Evolutionary conservation across 2,888 invertebrate species (phyloP), one percentile per base, ranked within the genome.

Genomic region (Phyllotreta striolata): DNA sequence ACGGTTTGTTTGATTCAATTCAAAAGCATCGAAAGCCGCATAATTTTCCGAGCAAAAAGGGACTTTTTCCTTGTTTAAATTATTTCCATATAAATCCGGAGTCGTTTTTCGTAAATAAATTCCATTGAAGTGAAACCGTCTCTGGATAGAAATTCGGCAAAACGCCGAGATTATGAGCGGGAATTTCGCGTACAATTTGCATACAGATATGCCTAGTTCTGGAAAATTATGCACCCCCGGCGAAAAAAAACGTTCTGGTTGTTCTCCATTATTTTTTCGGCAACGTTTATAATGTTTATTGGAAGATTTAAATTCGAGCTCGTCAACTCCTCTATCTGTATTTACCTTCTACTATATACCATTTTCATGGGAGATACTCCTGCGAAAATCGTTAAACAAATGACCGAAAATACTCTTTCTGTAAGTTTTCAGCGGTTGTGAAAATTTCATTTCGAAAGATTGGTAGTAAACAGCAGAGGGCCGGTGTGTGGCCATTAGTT

Each of bases 201-300:
- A 56, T 56, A 56, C 46, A 56, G 56, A 56, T 56, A 56, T 56
- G 44, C 56, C 56, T 56, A 37, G 44, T 56, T 56, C 44, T 56
- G 37, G 37, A 56, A 56, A 56, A 56, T 56, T 56, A 56, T 56
- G 44, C 44, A 56, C 56, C 56, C 56, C 34, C 10, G 1, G 44
- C 13, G 9, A 35, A 44, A 55, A 44, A 55, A 56, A 56, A 56
- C 44, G 46, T 37, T 37, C 44, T 56, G 41, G 12, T 56, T 35
- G 35, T 7, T 56, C 37, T 56, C 56, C 56, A 34, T 56, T 56
- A 44, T 56, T 56, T 56, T 52, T 56, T 44, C 9, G 37, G 44
- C 41, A 44, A 37, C 56, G 10, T 56, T 56, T 13, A 24, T 44
- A 56, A 35, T 43, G 56, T 7, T 37, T 44, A 44, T 56, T 43